Evolutionary conservation across 1,140 invertebrate genomes (phyloP).

Genomic region (Matsumurasca onukii): DNA sequence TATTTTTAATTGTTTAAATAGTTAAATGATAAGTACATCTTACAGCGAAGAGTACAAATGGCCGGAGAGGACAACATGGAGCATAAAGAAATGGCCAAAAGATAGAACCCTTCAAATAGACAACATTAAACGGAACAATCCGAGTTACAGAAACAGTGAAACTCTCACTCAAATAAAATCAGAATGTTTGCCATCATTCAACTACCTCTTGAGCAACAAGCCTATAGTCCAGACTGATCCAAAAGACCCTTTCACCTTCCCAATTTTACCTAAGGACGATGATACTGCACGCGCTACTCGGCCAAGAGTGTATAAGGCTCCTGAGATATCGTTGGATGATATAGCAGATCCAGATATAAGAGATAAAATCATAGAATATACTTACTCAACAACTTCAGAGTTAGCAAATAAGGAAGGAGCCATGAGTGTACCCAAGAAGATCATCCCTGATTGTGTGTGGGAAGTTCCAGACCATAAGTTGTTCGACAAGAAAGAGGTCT

Average conservation of each 20-base stretch:
- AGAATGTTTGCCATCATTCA: conserved; percentile 6
- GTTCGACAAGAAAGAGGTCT: too few species aligned
- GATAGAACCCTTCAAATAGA: not conserved
- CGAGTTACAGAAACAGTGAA: not conserved
- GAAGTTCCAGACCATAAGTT: conserved; percentile 10
- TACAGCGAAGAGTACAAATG: conserved; percentile 7
- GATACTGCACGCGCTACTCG: not conserved
- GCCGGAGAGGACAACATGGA: not conserved
- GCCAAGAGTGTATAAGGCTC: conserved; percentile 1
- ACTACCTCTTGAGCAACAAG: not conserved
- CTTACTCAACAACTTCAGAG: conserved; percentile 10
- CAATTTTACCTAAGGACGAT: not conserved
- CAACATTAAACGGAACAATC: not conserved
- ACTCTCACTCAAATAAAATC: not conserved
- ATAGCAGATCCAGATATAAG: conserved; percentile 1
- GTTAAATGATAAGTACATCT: not conserved
- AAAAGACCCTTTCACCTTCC: not conserved
- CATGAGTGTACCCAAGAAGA: not conserved
- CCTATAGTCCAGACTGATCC: conserved; percentile 1
- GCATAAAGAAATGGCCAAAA: conserved; percentile 7
- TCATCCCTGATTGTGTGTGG: not conserved
- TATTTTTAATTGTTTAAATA: too few species aligned
- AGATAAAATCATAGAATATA: conserved; percentile 7
- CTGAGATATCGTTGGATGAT: conserved; percentile 12
- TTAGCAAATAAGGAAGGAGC: not conserved